These are phyloP conservation scores for Caenorhabditis sp. DNA, from an alignment of 2,888 invertebrate genomes.

Conservation along the genomic window DNA sequence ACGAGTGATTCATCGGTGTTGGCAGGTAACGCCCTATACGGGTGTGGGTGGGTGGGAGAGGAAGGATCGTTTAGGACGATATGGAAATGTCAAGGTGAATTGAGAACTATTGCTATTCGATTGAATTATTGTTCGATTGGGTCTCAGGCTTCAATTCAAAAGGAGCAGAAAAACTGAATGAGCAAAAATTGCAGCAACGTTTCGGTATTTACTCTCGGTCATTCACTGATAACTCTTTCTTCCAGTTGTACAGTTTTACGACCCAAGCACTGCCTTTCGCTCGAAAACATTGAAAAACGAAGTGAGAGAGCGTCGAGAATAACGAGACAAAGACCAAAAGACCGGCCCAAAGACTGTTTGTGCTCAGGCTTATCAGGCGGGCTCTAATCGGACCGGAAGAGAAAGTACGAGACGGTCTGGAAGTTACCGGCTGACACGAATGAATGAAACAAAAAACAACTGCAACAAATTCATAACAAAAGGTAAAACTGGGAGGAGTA, in stretches of 20 bases:
- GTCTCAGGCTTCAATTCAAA: too few species aligned
- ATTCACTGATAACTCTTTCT: constrained; percentile 22
- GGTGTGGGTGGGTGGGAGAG: background rate
- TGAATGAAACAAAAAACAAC: background rate
- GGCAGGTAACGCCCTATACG: background rate
- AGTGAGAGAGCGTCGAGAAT: too few species aligned
- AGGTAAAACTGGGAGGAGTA: background rate
- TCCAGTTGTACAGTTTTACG: constrained; percentile 34
- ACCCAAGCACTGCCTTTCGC: constrained; percentile 14
- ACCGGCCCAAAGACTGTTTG: too few species aligned
- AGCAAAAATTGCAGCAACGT: constrained; percentile 7
- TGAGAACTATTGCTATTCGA: too few species aligned
- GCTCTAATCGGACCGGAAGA: background rate
- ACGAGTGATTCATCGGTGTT: constrained; percentile 22
- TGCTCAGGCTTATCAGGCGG: constrained; percentile 18
- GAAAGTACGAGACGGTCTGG: too few species aligned
- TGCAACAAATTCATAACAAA: background rate
- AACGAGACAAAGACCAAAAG: too few species aligned
- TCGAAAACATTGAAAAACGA: constrained; percentile 3
- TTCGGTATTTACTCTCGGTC: constrained; percentile 19
- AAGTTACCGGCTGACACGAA: background rate
- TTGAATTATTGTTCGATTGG: too few species aligned
- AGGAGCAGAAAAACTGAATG: constrained; percentile 11
- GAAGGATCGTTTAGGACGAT: background rate
- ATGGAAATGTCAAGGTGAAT: too few species aligned